Base-by-base conservation (phyloP, 2,888 invertebrate species). In the Cylloceria caligata region DNA sequence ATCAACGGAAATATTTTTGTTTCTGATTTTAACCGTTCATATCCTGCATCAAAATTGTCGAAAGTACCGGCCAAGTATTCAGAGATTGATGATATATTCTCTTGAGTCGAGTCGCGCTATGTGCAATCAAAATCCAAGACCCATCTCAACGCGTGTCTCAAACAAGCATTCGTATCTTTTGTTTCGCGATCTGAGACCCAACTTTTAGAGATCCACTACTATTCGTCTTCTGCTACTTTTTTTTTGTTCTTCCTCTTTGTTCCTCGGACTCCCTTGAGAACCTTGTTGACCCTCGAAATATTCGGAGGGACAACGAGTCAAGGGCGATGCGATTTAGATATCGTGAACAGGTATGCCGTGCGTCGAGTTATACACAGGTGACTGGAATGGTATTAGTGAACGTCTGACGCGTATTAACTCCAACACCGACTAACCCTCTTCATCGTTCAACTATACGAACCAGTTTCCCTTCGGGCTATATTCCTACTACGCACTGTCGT, bases 241-340 rank as follows among this genome's bases (percentile, higher is more conserved):
- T 60, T 60, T 36, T 71, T 21, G 9, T 77, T 55, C 60, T 49
- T 47, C 52, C 24, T 74, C 64, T 49, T n/a, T n/a, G 34, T 45
- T 68, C 42, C 62, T 73, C 16, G 42, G 47, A 36, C 21, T 68
- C 16, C 49, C 36, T 62, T 13, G 39, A 60, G 60, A 34, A 16
- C 60, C 55, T 42, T 62, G 69, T 39, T 47, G 55, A 69, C 78
- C 84, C 80, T 83, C 83, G 81, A 77, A 84, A 79, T 82, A 79
- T 80, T 78, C 76, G 55, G 75, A 72, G 83, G 24, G 57, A 76
- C 68, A 67, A 78, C 65, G 82, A 73, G 72, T 73, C 80, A 77
- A 78, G 85, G 84, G 83, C 80, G 80, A 81, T 76, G 84, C 81
- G 84, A 84, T 80, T 81, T 81, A 81, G 81, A 81, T 81, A 77